These are phyloP conservation scores for Drosophila longiperda DNA, from an alignment of 2,888 invertebrate species.

Conservation along the genomic window DNA sequence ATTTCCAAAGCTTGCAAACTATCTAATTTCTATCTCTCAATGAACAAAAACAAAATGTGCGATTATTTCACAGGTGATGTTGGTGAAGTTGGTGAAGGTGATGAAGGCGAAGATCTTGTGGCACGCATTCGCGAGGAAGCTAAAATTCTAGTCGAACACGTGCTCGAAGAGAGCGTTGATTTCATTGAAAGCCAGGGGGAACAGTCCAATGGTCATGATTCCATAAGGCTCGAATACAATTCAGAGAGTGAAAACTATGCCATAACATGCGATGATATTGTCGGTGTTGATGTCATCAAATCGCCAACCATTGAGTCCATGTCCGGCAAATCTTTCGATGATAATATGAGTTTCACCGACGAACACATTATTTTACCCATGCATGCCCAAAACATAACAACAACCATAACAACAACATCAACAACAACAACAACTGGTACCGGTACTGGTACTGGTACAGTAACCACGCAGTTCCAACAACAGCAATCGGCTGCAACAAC, in stretches of 20 bases:
- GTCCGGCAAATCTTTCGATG: conserved; percentile 85
- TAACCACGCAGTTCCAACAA: conserved; percentile 64
- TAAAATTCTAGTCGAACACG: conserved; percentile 83
- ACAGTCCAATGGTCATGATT: conserved; percentile 70
- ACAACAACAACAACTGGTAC: conserved; percentile 36
- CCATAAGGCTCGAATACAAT: conserved; percentile 76
- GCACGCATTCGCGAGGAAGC: conserved; percentile 83
- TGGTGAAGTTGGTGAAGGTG: conserved; percentile 65
- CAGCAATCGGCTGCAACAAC: conserved; percentile 60
- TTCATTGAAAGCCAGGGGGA: conserved; percentile 80
- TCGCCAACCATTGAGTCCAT: conserved; percentile 85
- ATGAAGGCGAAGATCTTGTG: conserved; percentile 63
- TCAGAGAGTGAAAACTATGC: conserved; percentile 85
- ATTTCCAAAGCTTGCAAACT: conserved; percentile 63
- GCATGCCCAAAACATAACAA: conserved; percentile 75
- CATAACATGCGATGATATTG: conserved; percentile 84
- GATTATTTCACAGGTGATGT: conserved; percentile 74
- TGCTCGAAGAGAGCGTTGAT: conserved; percentile 84
- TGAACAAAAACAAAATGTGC: conserved; percentile 64
- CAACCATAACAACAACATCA: conserved; percentile 55
- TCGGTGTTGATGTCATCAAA: conserved; percentile 83
- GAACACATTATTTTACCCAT: conserved; percentile 76
- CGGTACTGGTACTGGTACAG: conserved; percentile 20
- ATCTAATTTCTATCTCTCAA: conserved; percentile 56
- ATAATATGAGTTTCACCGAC: conserved; percentile 84